These are phyloP conservation scores for Gobiocypris rarus DNA, from an alignment of 2,113 vertebrate genomes.

Conservation along the genomic window DNA sequence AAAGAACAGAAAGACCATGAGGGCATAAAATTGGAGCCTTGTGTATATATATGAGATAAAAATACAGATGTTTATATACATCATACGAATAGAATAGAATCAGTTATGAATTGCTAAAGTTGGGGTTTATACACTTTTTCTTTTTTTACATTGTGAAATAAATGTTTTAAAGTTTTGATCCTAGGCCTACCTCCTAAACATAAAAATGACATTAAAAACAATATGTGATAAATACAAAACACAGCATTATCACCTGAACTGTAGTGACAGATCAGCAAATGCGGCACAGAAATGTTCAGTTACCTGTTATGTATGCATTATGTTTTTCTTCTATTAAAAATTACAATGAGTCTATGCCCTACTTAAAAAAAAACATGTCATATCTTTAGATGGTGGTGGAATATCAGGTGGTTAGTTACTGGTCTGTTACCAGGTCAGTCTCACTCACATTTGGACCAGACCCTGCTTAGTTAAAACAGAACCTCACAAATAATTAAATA, in stretches of 20 bases:
- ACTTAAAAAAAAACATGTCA: background rate
- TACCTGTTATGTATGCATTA: background rate
- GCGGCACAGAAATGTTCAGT: background rate
- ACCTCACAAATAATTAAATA: background rate
- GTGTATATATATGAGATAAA: background rate
- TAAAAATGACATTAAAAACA: background rate
- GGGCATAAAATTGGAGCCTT: background rate
- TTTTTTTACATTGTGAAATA: background rate
- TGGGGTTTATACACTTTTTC: background rate
- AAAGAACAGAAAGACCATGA: background rate
- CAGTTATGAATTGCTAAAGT: background rate
- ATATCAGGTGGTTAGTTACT: background rate
- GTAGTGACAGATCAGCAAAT: background rate
- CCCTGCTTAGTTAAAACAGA: background rate
- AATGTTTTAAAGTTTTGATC: too few relatives aligned
- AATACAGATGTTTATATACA: background rate
- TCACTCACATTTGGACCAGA: background rate
- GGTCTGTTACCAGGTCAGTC: background rate
- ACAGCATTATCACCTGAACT: background rate
- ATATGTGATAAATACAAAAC: background rate
- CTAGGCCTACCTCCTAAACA: too few relatives aligned
- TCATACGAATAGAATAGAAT: background rate
- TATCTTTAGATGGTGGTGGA: background rate
- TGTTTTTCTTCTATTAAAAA: background rate
- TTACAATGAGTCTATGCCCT: too few relatives aligned